Base-by-base conservation (phyloP, 2,888 invertebrate species). In the Tholera decimalis region DNA sequence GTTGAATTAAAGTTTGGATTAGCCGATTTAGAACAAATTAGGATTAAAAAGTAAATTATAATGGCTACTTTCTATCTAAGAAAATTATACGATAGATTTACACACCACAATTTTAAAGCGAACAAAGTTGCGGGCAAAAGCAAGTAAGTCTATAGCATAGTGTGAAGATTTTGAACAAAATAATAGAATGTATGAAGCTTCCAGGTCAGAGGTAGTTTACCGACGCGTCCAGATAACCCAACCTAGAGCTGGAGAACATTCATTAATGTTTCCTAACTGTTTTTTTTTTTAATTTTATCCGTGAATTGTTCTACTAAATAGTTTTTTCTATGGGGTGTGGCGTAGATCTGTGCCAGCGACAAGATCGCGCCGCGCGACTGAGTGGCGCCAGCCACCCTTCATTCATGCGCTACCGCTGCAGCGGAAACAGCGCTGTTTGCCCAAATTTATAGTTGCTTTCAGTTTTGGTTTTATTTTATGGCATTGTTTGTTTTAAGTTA, bases 351-450 rank as follows among this genome's bases (percentile, higher is more conserved):
- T 86, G 88, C 84, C 87, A 85, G 76, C 82, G 84, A 85, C 80
- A 80, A 85, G 82, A 84, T 83, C 83, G 78, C 77, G 75, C 75
- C 75, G 76, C 77, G 79, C 79, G 89, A 84, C 88, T 56, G 77
- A 77, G 80, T 82, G 89, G 88, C 89, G 89, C 89, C 88, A 74
- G 72, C 79, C 80, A 83, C 83, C 83, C 85, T 83, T 64, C 80
- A 69, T 80, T 69, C 72, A 73, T 43, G 46, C 54, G 35, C 44
- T 57, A 68, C 53, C 55, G 80, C 82, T 84, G 73, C 44, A 79
- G 73, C 73, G 51, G 43, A 64, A 60, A 59, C 35, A 60, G 69
- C 62, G 63, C 54, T 71, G 49, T 66, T 58, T 56, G 46, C n/a
- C 46, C 26, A 28, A 56, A 75, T 59, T 50, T 59, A 55, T 74